Conservation (phyloP, 2,888 invertebrate species). For the Nebria brevicollis region DNA sequence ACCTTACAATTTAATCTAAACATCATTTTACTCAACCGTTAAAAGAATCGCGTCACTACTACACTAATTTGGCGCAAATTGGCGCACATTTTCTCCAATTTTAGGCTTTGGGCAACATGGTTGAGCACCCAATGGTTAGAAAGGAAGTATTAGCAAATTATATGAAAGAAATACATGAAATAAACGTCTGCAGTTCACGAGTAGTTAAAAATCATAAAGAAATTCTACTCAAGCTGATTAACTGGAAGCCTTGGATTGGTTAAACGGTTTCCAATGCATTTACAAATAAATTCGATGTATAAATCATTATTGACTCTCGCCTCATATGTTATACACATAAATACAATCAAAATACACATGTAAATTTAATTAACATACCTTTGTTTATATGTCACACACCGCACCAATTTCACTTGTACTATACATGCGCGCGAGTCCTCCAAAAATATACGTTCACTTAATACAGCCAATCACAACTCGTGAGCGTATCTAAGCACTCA, state of each 20-base stretch:
- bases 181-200: slow-evolving; percentile 49
- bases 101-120: slow-evolving; percentile 56
- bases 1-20: neutral
- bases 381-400: neutral
- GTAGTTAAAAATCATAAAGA: slow-evolving; percentile 52
- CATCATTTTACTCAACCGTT: neutral
- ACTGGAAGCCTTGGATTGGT: slow-evolving; percentile 52
- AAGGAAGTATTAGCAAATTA: slow-evolving; percentile 52
- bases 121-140: slow-evolving; percentile 55
- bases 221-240: slow-evolving; percentile 52
- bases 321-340: neutral
- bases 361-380: neutral
- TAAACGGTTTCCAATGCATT: neutral
- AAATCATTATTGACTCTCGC: neutral
- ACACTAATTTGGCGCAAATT: neutral
- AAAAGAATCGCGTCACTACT: too few relatives aligned
- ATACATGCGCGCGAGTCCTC: neutral
- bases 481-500: neutral
- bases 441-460: neutral
- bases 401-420: neutral
- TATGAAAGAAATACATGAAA: slow-evolving; percentile 50
- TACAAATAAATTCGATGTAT: neutral
- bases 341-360: neutral
- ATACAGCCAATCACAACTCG: neutral
- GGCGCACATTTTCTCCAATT: slow-evolving; percentile 23